Evolutionary conservation across 2,797 vertebrate species (phyloP), one percentile per base, ranked within the genome.

Genomic region (Capromys pilorides): DNA sequence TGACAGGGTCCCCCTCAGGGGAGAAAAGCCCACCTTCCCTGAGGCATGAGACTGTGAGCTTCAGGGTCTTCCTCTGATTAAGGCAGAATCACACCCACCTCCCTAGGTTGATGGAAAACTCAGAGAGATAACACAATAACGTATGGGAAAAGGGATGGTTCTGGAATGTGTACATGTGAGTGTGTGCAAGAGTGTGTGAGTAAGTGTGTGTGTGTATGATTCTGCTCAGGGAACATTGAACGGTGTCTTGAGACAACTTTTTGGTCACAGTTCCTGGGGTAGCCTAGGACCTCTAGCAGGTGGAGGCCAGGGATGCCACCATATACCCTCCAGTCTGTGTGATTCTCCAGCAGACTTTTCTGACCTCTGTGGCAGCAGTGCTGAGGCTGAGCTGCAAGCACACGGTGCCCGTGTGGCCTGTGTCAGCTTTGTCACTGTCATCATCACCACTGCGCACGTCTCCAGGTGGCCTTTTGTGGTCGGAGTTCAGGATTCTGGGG

Each of bases 1-100:
- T 28, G 5, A 45, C 1, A 12, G 54, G 54, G 11, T 61, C 6
- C 33, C 10, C 26, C 8, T 22, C 41, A 12, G 0, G 5, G 33
- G 57, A 36, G 54, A 41, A 12, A 75, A 28, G n/a, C 26, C 45
- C 1, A 0, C 28, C 0, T 14, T 22, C 8, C 59, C 31, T 71
- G 12, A 10, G 67, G 41, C 26, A 2, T 2, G 41, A 69, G 84
- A 36, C 88, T 12, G 13, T 33, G 28, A 83, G 11, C 78, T 77
- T 90, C 28, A 2, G 14, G n/a, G 41, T 78, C 51, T 4, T 81
- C 49, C 39, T 64, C 24, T 57, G 59, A 19, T 24, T 84, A 49
- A 31, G 41, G 49, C 33, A 14, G 24, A 8, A 0, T 45, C 49
- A 59, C 3, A 13, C 10, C 71, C 19, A 0, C 49, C 41, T 66